Evolutionary conservation across 2,113 vertebrate genomes (phyloP).

Genomic region (Hemiscyllium ocellatum): DNA sequence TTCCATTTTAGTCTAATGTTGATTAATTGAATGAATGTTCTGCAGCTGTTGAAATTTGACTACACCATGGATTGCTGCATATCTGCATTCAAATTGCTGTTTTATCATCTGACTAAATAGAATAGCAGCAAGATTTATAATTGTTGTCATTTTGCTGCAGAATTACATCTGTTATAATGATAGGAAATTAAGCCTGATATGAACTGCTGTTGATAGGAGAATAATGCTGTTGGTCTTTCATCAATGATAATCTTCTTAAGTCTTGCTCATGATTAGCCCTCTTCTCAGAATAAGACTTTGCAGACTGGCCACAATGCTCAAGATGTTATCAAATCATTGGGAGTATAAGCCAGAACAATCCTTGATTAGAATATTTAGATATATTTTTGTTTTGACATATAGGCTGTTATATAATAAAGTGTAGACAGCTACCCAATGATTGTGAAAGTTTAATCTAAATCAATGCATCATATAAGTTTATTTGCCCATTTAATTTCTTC

Average conservation of each 20-base stretch:
- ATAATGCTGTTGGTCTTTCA: conserved; percentile 65
- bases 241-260: conserved; percentile 68
- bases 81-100: not conserved
- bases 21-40: not conserved
- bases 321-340: not conserved
- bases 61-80: not conserved
- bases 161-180: conserved; percentile 27
- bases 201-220: conserved; percentile 67
- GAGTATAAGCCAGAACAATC: not conserved
- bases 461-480: not conserved
- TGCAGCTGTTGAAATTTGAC: not conserved
- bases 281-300: conserved; percentile 68
- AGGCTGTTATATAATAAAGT: not conserved
- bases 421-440: no score
- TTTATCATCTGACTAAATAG: not conserved
- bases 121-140: not conserved
- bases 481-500: not conserved
- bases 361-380: not conserved
- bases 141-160: not conserved
- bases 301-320: conserved; percentile 54
- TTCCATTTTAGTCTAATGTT: not conserved
- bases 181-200: conserved; percentile 58
- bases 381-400: not conserved
- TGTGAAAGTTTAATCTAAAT: not conserved
- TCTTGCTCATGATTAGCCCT: conserved; percentile 69